Evolutionary conservation across 2,797 vertebrate species (phyloP).

Genomic region (Enteromius viviparus): DNA sequence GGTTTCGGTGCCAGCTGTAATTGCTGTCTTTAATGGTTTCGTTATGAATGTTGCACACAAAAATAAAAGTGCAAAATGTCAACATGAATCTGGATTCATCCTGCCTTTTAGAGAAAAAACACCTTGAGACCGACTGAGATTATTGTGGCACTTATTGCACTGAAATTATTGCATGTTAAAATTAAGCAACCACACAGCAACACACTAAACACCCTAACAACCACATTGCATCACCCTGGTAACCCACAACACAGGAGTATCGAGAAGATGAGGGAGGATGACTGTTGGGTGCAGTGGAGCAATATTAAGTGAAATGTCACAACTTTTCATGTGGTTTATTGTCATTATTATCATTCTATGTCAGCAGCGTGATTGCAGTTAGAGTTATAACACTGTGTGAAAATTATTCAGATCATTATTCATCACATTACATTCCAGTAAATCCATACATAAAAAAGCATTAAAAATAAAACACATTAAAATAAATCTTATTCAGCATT

Average conservation of each 20-base stretch:
- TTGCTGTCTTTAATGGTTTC: slow-evolving; percentile 32
- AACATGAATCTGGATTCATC: not conserved
- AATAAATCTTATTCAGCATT: not conserved
- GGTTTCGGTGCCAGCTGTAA: slow-evolving; percentile 28
- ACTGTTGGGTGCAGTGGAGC: not conserved
- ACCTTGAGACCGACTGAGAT: not conserved
- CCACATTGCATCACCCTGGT: not conserved
- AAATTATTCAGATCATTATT: not conserved
- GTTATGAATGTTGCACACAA: slow-evolving; percentile 16
- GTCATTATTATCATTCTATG: not conserved
- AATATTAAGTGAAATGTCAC: not conserved
- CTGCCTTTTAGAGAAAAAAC: not conserved
- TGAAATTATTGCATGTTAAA: not conserved
- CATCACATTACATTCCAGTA: not conserved
- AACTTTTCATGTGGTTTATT: not conserved
- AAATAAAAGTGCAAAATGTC: not conserved
- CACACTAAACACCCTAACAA: not conserved
- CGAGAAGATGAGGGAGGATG: not conserved
- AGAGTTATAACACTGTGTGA: not conserved
- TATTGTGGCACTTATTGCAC: not conserved
- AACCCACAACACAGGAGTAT: not conserved
- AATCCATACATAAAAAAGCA: not conserved
- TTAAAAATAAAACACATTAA: not conserved
- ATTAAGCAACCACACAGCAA: slow-evolving; percentile 16
- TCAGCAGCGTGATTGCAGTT: not conserved